phyloP scores from a whole-genome alignment of 2,888 invertebrate species.

The Gastracanthus pulcherrimus region DNA sequence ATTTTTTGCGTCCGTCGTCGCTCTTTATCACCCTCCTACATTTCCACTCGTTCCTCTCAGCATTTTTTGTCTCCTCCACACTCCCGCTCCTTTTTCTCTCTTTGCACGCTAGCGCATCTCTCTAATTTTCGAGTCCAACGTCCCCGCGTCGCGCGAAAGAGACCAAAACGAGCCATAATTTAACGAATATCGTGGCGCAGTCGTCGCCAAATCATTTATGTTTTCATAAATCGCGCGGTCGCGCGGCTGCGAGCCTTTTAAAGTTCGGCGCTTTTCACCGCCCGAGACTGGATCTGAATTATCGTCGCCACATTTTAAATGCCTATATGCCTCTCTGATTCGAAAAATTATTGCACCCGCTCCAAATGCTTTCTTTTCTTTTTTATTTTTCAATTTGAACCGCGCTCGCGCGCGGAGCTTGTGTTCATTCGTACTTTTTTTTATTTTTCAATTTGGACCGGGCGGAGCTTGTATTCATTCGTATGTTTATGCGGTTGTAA shows the following conservation, averaged over 20 bases:
- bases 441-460: not conserved
- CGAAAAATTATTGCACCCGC: not conserved
- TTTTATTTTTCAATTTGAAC: constrained; percentile 5
- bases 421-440: not conserved
- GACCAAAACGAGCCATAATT: constrained; percentile 37
- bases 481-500: not conserved
- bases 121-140: not conserved
- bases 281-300: not conserved
- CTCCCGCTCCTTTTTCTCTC: not conserved
- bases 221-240: constrained; percentile 43
- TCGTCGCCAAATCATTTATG: constrained; percentile 22
- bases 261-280: constrained; percentile 32
- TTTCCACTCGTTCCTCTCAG: no score
- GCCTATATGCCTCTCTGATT: not conserved
- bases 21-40: no score
- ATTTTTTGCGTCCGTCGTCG: no score
- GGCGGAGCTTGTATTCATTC: not conserved
- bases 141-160: not conserved
- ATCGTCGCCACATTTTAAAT: no score
- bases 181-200: constrained; percentile 19
- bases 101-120: no score
- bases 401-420: not conserved
- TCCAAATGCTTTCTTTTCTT: no score
- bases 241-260: not conserved
- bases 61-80: no score